phyloP scores from a whole-genome alignment of 2,888 invertebrate genomes.

The Tetragonula carbonaria region DNA sequence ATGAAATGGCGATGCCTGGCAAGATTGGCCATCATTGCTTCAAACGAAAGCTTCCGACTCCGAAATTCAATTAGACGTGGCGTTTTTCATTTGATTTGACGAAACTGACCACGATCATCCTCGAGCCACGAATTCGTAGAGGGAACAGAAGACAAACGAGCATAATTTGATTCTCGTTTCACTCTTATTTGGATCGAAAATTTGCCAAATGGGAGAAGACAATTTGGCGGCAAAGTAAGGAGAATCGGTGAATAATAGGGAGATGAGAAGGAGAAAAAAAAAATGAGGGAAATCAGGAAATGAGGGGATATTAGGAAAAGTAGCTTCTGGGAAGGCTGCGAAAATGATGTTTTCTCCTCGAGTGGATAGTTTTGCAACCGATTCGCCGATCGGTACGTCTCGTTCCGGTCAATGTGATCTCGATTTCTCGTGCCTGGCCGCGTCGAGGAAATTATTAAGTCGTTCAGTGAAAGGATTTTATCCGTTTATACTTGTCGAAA shows the following conservation, averaged over 20 bases:
- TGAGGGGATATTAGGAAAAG: conserved; percentile 30
- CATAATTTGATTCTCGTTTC: conserved; percentile 11
- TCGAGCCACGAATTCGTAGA: neutral
- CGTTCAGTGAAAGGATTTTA: conserved; percentile 49
- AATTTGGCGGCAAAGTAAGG: conserved; percentile 36
- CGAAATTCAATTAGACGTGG: neutral
- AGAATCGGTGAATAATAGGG: too few relatives aligned
- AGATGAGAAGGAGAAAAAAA: neutral
- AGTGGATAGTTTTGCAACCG: conserved; percentile 38
- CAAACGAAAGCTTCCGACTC: neutral
- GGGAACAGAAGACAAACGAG: neutral
- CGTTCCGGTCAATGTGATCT: conserved; percentile 36
- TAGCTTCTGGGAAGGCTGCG: conserved; percentile 27
- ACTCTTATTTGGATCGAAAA: neutral
- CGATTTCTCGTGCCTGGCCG: conserved; percentile 28
- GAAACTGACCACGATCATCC: too few relatives aligned
- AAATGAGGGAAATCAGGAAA: neutral
- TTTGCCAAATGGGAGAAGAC: neutral
- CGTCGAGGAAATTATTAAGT: conserved; percentile 34
- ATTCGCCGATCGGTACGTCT: conserved; percentile 40
- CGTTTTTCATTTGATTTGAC: neutral
- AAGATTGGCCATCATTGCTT: neutral
- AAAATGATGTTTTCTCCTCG: conserved; percentile 38
- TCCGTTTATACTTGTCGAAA: conserved; percentile 4
- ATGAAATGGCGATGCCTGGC: neutral